phyloP scores from a whole-genome alignment of 1,140 invertebrate species.

The Megathymus violae region DNA sequence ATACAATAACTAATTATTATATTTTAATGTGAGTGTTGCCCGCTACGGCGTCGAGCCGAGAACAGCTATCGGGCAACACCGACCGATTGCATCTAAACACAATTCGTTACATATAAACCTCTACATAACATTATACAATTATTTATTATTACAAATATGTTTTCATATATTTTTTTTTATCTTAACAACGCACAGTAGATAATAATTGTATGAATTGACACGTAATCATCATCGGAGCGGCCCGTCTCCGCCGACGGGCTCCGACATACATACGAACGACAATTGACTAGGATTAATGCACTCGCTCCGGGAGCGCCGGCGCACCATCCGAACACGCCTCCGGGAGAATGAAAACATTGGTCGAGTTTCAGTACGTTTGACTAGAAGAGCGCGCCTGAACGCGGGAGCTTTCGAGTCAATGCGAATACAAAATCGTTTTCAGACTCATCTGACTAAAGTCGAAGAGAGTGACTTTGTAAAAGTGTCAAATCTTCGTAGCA shows the following conservation, averaged over 20 bases:
- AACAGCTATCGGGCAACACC: slow-evolving; percentile 49
- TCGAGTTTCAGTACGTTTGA: slow-evolving; percentile 75
- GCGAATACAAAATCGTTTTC: slow-evolving; percentile 64
- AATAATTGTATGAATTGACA: slow-evolving; percentile 81
- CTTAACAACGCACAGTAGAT: slow-evolving; percentile 72
- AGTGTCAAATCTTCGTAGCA: slow-evolving; percentile 73
- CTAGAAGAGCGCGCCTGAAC: no score
- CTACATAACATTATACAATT: slow-evolving; percentile 75
- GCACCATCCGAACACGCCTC: slow-evolving; percentile 53
- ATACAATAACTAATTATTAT: slow-evolving; percentile 57
- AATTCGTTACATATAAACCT: slow-evolving; percentile 69
- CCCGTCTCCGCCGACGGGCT: neutral
- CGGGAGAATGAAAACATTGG: slow-evolving; percentile 64
- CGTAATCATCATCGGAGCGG: slow-evolving; percentile 50
- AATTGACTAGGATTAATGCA: slow-evolving; percentile 80
- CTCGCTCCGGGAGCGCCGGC: slow-evolving; percentile 45
- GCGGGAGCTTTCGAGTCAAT: slow-evolving; percentile 37
- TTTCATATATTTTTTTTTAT: slow-evolving; percentile 48
- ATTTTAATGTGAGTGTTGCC: slow-evolving; percentile 48
- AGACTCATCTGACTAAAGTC: slow-evolving; percentile 59
- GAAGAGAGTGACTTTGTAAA: slow-evolving; percentile 66
- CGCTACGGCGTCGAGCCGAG: neutral
- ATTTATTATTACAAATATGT: slow-evolving; percentile 75
- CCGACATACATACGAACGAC: slow-evolving; percentile 71
- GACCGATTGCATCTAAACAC: slow-evolving; percentile 60